A percentile compares a stretch with the other conserved stretches of the same genome.
phyloP scores from a whole-genome alignment of 2,113 vertebrate species.

The Onychorhynchus coronatus region DNA sequence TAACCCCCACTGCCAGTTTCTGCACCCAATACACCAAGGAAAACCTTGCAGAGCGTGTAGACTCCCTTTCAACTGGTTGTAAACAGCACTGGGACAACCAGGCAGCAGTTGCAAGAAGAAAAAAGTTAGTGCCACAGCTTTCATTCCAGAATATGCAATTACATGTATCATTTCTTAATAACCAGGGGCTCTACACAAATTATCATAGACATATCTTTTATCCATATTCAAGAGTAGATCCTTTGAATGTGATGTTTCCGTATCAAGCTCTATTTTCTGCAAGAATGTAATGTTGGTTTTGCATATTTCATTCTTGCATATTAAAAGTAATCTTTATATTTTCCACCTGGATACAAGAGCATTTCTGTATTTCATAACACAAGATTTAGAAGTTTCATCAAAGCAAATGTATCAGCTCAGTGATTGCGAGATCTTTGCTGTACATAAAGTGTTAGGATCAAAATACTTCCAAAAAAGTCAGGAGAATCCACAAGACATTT shows the following conservation, averaged over 20 bases:
- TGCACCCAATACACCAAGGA: neutral
- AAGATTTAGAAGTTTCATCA: slow-evolving; percentile 11
- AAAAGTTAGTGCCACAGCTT: neutral
- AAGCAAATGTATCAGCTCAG: neutral
- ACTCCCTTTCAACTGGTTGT: neutral
- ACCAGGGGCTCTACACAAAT: neutral
- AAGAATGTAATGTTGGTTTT: neutral
- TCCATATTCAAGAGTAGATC: neutral
- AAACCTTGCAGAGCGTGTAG: neutral
- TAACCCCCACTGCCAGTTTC: neutral
- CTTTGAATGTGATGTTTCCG: neutral
- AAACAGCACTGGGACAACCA: neutral
- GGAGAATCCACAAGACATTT: slow-evolving; percentile 9
- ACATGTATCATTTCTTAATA: neutral
- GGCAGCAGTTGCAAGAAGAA: neutral
- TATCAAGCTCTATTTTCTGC: neutral
- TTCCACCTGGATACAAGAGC: neutral
- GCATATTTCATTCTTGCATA: neutral
- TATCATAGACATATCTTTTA: neutral
- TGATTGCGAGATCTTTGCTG: neutral
- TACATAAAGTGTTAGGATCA: neutral
- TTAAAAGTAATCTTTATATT: neutral
- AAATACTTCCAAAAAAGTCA: slow-evolving; percentile 39
- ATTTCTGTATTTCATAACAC: slow-evolving; percentile 38
- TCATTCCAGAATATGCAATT: neutral